Evolutionary conservation across 2,113 vertebrate genomes (phyloP), one percentile per base, ranked within the genome.

Genomic region (Coturnix japonica): DNA sequence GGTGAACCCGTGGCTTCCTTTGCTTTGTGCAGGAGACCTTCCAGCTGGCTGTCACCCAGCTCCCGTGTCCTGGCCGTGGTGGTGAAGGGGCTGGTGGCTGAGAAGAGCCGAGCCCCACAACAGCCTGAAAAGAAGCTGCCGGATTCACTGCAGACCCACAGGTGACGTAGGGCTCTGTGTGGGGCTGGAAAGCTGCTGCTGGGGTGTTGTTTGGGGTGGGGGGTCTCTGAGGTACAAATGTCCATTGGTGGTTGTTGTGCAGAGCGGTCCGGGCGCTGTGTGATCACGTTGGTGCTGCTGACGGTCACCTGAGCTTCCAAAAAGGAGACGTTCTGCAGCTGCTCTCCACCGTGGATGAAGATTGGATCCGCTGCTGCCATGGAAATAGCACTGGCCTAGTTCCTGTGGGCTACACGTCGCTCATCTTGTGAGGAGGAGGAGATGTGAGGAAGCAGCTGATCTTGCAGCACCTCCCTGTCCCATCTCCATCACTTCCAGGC

Each of bases 311-410:
- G 77, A 99, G 98, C 97, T 99, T 99, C 98, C 93, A 76, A 28
- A 98, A 98, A 80, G 99, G 98, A 5, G 99, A 99, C 84, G 92
- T 99, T 92, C 97, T 99, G 17, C 97, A 97, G 85, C 97, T 99
- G 44, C 87, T 99, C 7, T 97, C 97, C 69, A 98, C 98, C 0
- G 98, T 99, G 92, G 98, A 99, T 37, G 99, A 99, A 30, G 99
- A 99, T 94, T 99, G 99, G 99, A 98, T 99, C 75, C 97, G 97
- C 90, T 99, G 99, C 96, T 98, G 98, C 94, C 98, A 96, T 56
- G 98, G 98, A 44, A 98, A 98, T 79, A 93, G 59, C 75, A 98
- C 97, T 79, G 99, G 99, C 49, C 96, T 98, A 0, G 99, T 99
- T 84, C 98, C 98, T 1, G 98, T 99, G 13, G 98, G 99, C 69